Base-by-base conservation (phyloP, 2,113 vertebrate species). In the Antechinus stuartii region DNA sequence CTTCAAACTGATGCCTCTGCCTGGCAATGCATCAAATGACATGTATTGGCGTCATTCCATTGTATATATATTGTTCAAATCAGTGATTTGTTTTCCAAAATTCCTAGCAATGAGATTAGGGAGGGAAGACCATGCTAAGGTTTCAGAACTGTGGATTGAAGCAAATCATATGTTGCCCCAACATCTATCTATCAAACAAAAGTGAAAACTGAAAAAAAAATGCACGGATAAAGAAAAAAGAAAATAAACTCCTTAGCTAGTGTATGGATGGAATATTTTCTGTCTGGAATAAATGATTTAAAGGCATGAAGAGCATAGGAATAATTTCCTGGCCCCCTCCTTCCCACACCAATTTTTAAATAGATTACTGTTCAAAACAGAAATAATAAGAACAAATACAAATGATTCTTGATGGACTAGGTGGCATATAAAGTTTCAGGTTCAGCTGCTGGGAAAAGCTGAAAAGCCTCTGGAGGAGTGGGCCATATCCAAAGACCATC, bases 401-500 rank as follows among this genome's bases (percentile, higher is more conserved):
- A 76, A 95, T 91, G 89, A 91, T 92, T 92, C 96, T 91, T 95
- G 91, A 84, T 89, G 94, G 96, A 97, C 94, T 90, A 95, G 84
- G 4, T 5, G 10, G 76, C 54, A 14, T 42, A 92, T 55, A 91
- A 27, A 49, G 52, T 95, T 94, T 96, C 93, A 92, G 4, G 26
- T 56, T 92, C 91, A 55, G 68, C 68, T 84, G 68, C 68, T 8
- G 68, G n/a, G 68, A 84, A 84, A 84, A 84, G 96, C 35, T 25
- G 92, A 94, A 95, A 95, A 49, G 61, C 94, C 92, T 57, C 91
- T 93, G 30, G 95, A 97, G 92, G 91, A 96, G 90, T 8, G 93
- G 95, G 89, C 94, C 97, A 93, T 94, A 94, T 96, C 90, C 91
- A 97, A 97, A 97, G 97, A 96, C 96, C 96, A 97, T 96, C 97